Base-by-base conservation (phyloP, 2,797 vertebrate genomes). In the Ispidina picta region DNA sequence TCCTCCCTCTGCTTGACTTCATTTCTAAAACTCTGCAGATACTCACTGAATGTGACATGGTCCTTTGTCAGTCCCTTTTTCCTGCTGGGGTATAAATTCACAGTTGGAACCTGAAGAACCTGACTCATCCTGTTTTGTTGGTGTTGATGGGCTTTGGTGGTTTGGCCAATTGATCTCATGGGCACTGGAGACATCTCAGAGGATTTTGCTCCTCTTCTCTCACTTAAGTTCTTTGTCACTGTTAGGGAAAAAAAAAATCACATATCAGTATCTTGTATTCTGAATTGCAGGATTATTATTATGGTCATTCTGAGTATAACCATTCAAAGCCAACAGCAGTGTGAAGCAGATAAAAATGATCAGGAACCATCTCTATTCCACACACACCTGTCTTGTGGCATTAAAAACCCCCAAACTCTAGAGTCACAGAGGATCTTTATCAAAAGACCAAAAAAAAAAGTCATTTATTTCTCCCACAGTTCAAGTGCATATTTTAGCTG, bases 201-300 rank as follows among this genome's bases (percentile, higher is more conserved):
- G 66, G 94, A 98, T 97, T 98, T 99, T 26, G 96, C 97, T 81
- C 98, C 98, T 65, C 98, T 98, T 89, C 99, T 98, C 93, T 99
- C 99, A 54, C 93, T 99, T 97, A 99, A 88, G 96, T 98, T 99
- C 97, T 99, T 99, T 4, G 98, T 98, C 97, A 99, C 99, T 99
- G 92, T 51, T 29, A 87, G 2, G 58, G 73, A 29, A 76, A 96
- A 95, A 85, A 49, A 39, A 39, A 39, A 39, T 5, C 64, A 48
- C 37, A 81, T 79, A 9, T 90, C 88, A 77, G 3, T 63, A 93
- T 5, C 70, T 63, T 66, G 63, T 9, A 46, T 28, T 90, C 78
- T 54, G 66, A 91, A 63, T 3, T 35, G 49, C 20, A 95, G 86
- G 23, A 69, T 83, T 95, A 82, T 81, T 77, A 60, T 81, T 77